Conservation (phyloP, 2,797 vertebrate genomes). For the Microcaecilia unicolor region DNA sequence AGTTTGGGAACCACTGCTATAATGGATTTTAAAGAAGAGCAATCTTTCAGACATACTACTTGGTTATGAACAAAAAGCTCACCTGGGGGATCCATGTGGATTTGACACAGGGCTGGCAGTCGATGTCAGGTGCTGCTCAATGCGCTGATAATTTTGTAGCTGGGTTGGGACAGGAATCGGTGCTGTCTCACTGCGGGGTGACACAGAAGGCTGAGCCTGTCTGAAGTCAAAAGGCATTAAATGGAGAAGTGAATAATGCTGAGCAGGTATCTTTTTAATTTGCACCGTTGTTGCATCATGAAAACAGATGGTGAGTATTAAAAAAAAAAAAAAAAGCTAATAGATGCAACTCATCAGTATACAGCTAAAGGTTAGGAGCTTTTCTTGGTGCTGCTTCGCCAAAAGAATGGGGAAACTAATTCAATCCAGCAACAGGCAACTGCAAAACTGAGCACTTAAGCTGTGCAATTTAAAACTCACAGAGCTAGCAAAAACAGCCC, state of each 20-base stretch:
- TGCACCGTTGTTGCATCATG: constrained; percentile 14
- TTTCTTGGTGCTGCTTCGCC: background rate
- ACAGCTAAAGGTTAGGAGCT: too few species aligned
- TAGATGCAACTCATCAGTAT: too few species aligned
- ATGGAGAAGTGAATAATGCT: constrained; percentile 20
- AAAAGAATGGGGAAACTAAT: too few species aligned
- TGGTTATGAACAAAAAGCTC: constrained; percentile 30
- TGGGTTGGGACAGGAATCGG: constrained; percentile 94
- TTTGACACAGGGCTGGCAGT: constrained; percentile 74
- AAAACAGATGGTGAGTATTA: too few species aligned
- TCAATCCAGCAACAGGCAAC: background rate
- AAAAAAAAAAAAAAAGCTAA: too few species aligned
- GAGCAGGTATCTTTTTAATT: constrained; percentile 4
- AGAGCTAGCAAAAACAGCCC: too few species aligned
- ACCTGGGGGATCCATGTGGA: constrained; percentile 83
- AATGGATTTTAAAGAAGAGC: too few species aligned
- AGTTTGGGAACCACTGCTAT: too few species aligned
- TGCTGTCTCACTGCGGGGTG: constrained; percentile 78
- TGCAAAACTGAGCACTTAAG: too few species aligned
- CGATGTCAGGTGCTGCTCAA: constrained; percentile 90
- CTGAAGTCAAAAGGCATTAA: constrained; percentile 31
- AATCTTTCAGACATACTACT: too few species aligned
- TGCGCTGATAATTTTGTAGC: constrained; percentile 92
- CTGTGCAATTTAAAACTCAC: too few species aligned
- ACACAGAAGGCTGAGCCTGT: constrained; percentile 61